Percentiles rank a stretch among this genome's conserved stretches.
Conservation (phyloP, 2,113 vertebrate genomes). For the Sylvia atricapilla region DNA sequence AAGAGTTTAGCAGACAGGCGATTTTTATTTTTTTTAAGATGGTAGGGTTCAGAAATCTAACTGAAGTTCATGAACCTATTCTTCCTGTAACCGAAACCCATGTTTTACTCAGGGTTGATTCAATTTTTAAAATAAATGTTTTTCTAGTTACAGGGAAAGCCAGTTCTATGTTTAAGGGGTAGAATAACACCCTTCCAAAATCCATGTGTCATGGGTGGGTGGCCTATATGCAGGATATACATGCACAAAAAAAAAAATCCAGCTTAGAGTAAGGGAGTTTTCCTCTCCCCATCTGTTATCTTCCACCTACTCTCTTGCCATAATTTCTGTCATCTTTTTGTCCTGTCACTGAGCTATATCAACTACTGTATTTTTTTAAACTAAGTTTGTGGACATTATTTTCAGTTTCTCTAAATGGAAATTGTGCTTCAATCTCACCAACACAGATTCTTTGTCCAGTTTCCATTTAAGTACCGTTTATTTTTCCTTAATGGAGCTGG, state of each 20-base stretch:
- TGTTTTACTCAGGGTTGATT: slow-evolving; percentile 59
- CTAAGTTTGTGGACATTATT: not conserved
- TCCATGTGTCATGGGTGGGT: slow-evolving; percentile 16
- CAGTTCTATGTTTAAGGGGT: slow-evolving; percentile 26
- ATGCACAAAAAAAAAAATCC: not conserved
- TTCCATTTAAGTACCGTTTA: not conserved
- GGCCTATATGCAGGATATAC: not conserved
- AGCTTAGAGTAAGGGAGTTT: not conserved
- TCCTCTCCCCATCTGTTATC: not conserved
- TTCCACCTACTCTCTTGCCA: not conserved
- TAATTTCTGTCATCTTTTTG: not conserved
- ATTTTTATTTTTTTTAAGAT: slow-evolving; percentile 7
- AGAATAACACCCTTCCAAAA: slow-evolving; percentile 51
- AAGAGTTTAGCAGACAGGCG: not conserved
- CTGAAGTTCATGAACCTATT: slow-evolving; percentile 59
- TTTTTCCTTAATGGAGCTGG: not conserved
- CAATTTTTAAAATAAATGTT: slow-evolving; percentile 66
- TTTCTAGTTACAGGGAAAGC: slow-evolving; percentile 34
- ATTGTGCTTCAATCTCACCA: not conserved
- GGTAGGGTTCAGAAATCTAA: slow-evolving; percentile 36
- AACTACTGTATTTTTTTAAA: not conserved
- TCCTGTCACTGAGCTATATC: not conserved
- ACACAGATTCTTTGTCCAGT: not conserved
- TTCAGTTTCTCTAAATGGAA: not conserved
- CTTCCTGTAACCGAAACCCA: slow-evolving; percentile 63